These are phyloP conservation scores for Triplophysa bombifrons DNA, from an alignment of 2,797 vertebrate species.

Conservation along the genomic window DNA sequence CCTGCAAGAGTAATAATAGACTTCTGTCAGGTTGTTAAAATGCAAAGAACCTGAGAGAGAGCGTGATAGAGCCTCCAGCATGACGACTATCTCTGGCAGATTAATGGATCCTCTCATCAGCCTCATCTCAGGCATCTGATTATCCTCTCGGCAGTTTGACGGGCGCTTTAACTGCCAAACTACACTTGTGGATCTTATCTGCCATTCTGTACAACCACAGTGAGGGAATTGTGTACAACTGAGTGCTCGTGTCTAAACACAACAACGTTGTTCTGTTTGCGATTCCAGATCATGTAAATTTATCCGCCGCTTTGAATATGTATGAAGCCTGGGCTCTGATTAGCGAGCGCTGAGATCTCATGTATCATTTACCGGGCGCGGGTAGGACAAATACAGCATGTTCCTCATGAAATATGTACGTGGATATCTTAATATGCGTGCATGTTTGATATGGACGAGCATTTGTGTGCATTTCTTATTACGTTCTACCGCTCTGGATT, in stretches of 20 bases:
- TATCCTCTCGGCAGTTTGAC: constrained; percentile 33
- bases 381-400: constrained; percentile 43
- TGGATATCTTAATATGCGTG: constrained; percentile 29
- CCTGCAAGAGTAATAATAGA: constrained; percentile 8
- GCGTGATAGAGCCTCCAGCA: constrained; percentile 8
- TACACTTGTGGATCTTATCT: constrained; percentile 31
- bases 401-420: constrained; percentile 33
- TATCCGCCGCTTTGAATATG: constrained; percentile 36
- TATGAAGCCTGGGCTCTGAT: constrained; percentile 30
- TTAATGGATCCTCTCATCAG: constrained; percentile 47
- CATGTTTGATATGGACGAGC: constrained; percentile 2
- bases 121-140: constrained; percentile 31
- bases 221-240: constrained; percentile 44
- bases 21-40: constrained; percentile 27
- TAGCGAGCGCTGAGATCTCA: constrained; percentile 36
- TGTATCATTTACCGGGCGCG: constrained; percentile 32
- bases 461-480: constrained; percentile 32
- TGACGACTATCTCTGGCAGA: constrained; percentile 22
- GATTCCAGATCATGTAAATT: constrained; percentile 43
- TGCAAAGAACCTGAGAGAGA: constrained; percentile 25
- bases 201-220: constrained; percentile 32
- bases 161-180: constrained; percentile 33
- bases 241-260: constrained; percentile 25
- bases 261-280: constrained; percentile 28
- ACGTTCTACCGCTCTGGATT: neutral